Evolutionary conservation across 2,797 vertebrate genomes (phyloP), one percentile per base, ranked within the genome.

Genomic region (Hoplostethus mediterraneus): DNA sequence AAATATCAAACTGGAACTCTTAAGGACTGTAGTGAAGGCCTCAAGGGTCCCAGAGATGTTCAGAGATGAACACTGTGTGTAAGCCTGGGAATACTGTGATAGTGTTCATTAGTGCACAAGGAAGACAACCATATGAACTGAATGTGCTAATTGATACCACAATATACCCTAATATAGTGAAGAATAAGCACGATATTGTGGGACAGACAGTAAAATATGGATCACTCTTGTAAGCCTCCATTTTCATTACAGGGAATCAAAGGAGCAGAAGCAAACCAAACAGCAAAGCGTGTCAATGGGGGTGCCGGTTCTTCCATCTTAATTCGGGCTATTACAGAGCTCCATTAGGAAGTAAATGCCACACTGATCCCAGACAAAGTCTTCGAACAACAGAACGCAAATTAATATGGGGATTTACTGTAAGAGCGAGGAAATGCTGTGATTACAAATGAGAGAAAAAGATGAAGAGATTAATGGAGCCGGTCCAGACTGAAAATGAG

Each of bases 321-420:
- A 76, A 85, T 90, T 87, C 86, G 56, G 59, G 75, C 58, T 42
- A 75, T 85, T 84, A 82, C 65, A 75, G 60, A 68, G 42, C 70
- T 87, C 67, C 73, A 89, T 86, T 81, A 83, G 80, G 53, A 79
- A 71, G 71, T 82, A 89, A 89, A 88, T 82, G 71, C 73, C 77
- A 84, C 76, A 77, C 71, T 87, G 78, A 89, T 87, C 82, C 69
- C 72, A 63, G 81, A 80, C 71, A 83, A 81, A 88, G 63, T 82
- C 79, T 44, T 63, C 16, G 14, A 80, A 71, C 66, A 65, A 75
- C 70, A 68, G 56, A 80, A 79, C 82, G 82, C 56, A 81, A 90
- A 86, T 89, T 17, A 82, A 54, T 67, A 61, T 63, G 40, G 21
- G 75, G 80, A 17, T 49, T 36, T 40, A 28, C 28, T 28, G 28